Percentiles rank a stretch among this genome's conserved stretches.
These are phyloP conservation scores for Amblyopsis hoosieri DNA, from an alignment of 2,797 vertebrate genomes.

Conservation along the genomic window DNA sequence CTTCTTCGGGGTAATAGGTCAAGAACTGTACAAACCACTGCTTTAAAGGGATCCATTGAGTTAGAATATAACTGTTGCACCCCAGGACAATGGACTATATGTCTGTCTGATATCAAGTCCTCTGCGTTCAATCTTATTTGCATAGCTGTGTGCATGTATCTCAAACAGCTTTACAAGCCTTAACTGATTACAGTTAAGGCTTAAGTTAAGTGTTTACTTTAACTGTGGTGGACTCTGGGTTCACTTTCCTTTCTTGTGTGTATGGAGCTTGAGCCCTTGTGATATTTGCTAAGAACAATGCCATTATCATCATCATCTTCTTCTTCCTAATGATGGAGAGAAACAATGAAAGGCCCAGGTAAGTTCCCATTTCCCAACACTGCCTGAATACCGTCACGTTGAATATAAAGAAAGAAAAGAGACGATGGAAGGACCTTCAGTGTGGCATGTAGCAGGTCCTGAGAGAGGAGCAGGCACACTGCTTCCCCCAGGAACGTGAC, in stretches of 20 bases:
- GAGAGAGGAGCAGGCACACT: slow-evolving; percentile 74
- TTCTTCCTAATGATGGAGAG: slow-evolving; percentile 52
- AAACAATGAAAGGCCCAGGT: neutral
- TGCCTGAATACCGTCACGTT: neutral
- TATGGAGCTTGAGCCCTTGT: slow-evolving; percentile 4
- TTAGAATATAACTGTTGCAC: too few relatives aligned
- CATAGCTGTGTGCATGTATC: too few relatives aligned
- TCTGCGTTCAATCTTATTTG: too few relatives aligned
- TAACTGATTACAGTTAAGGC: neutral
- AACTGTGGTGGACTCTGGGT: neutral
- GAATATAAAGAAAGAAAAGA: neutral
- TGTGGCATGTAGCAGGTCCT: slow-evolving; percentile 69
- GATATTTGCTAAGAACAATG: slow-evolving; percentile 12
- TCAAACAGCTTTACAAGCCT: too few relatives aligned
- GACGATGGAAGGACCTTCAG: slow-evolving; percentile 62
- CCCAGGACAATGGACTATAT: too few relatives aligned
- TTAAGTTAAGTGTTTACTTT: neutral
- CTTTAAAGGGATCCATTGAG: too few relatives aligned
- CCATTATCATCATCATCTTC: slow-evolving; percentile 12
- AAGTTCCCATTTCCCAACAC: neutral
- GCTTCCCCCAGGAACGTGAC: slow-evolving; percentile 82
- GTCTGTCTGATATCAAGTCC: too few relatives aligned
- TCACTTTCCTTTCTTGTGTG: slow-evolving; percentile 11
- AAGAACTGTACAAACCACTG: too few relatives aligned
- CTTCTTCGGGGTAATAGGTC: too few relatives aligned